Conservation (phyloP, 2,797 vertebrate genomes). For the Carcharodon carcharias region DNA sequence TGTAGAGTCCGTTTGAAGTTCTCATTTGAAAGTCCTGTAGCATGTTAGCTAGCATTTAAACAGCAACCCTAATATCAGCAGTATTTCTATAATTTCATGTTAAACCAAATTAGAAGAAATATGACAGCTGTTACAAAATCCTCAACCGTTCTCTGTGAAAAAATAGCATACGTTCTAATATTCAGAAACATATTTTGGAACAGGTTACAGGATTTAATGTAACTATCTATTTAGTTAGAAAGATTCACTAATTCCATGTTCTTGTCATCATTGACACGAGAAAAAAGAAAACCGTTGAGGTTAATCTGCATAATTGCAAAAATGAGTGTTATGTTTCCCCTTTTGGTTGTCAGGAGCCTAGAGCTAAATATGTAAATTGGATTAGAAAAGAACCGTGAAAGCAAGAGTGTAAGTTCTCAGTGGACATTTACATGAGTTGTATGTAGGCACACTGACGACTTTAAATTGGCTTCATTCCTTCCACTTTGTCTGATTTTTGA, state of each 20-base stretch:
- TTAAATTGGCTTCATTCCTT: not conserved
- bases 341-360: not conserved
- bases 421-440: not conserved
- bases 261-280: not conserved
- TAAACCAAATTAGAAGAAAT: not conserved
- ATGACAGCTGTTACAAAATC: not conserved
- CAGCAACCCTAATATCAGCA: not conserved
- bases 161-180: not conserved
- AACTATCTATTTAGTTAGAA: slow-evolving; percentile 1
- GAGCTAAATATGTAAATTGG: not conserved
- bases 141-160: not conserved
- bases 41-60: not conserved
- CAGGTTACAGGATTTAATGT: not conserved
- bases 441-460: not conserved
- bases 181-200: not conserved
- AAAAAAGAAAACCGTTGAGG: not conserved
- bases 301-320: slow-evolving; percentile 18
- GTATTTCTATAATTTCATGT: not conserved
- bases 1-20: not conserved
- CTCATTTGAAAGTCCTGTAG: not conserved
- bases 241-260: not conserved
- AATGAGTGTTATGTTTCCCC: not conserved
- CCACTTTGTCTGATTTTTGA: not conserved
- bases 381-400: not conserved
- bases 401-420: not conserved